These are phyloP conservation scores for Paratilapia polleni DNA, from an alignment of 2,113 vertebrate genomes.

Conservation along the genomic window DNA sequence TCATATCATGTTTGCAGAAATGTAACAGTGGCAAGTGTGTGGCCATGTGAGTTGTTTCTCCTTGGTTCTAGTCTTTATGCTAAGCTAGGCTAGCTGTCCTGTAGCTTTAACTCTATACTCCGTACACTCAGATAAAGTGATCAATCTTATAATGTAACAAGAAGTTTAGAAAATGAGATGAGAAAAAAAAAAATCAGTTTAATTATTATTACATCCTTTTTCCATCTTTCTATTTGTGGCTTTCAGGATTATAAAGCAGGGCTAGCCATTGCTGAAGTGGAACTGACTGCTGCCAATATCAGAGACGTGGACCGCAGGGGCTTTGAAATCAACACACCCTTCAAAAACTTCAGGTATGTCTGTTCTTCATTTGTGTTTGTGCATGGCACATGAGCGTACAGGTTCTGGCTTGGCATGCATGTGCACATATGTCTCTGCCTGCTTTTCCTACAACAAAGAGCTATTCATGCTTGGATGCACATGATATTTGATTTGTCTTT, in stretches of 20 bases:
- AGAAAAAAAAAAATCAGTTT: not conserved
- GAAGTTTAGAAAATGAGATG: not conserved
- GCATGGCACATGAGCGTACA: not conserved
- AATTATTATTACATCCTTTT: not conserved
- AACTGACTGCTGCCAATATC: slow-evolving; percentile 90
- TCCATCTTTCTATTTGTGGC: not conserved
- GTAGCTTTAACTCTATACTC: not conserved
- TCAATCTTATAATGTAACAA: not conserved
- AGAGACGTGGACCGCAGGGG: slow-evolving; percentile 86
- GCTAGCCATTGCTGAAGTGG: slow-evolving; percentile 88
- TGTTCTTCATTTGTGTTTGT: slow-evolving; percentile 12
- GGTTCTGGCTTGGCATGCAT: not conserved
- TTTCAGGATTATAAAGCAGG: slow-evolving; percentile 89
- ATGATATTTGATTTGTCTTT: not conserved
- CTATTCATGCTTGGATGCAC: not conserved
- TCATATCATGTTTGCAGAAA: not conserved
- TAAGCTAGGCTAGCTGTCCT: not conserved
- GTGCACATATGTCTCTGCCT: not conserved
- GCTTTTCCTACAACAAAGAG: not conserved
- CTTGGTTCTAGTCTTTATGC: not conserved
- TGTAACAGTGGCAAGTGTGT: not conserved
- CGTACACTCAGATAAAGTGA: not conserved
- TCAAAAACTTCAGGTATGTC: slow-evolving; percentile 93
- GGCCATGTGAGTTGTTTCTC: not conserved
- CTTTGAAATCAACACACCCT: slow-evolving; percentile 98